Evolutionary conservation across 2,113 vertebrate genomes (phyloP), one percentile per base, ranked within the genome.

Genomic region (Mohoua ochrocephala): DNA sequence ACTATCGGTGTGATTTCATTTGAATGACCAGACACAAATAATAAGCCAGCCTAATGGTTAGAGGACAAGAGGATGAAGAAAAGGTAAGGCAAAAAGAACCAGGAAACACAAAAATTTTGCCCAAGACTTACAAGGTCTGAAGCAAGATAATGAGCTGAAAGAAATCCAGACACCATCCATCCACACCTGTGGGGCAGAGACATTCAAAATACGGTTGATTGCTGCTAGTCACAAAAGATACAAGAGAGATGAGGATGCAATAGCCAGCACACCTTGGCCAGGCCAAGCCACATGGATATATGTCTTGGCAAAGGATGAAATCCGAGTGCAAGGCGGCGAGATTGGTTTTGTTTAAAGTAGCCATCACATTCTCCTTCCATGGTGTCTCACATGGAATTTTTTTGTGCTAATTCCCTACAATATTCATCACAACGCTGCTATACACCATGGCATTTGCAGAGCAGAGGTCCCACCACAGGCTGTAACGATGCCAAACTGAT

Each of bases 241-340:
- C 2, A 12, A 10, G 33, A 61, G 33, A 17, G 4, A 17, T 20
- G 49, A 80, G 18, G 18, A 50, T 0, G 1, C 15, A 31, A 35
- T 2, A 74, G 14, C 7, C 37, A 67, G 10, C 22, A 26, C 7
- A 30, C 4, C 20, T 50, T 31, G 14, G 35, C 33, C 35, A 56
- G 50, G 27, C 6, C n/a, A 64, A 50, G 39, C 27, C 49, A 50
- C 1, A 2, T 5, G 8, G 17, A 7, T 19, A 1, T 5, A 4
- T 28, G 6, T 49, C 47, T 79, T 41, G 35, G 21, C 26, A 88
- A 39, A 24, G 11, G 31, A 37, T 18, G 10, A 80, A 71, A 59
- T 27, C 42, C 5, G 0, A 37, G n/a, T 31, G 14, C 31, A 50
- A 69, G 8, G 33, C 15, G 70, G 6, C 0, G 1, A 80, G 5